Percentiles rank a stretch among this genome's conserved stretches.
These are phyloP conservation scores for Macrotus californicus DNA, from an alignment of 2,113 vertebrate genomes.

Conservation along the genomic window DNA sequence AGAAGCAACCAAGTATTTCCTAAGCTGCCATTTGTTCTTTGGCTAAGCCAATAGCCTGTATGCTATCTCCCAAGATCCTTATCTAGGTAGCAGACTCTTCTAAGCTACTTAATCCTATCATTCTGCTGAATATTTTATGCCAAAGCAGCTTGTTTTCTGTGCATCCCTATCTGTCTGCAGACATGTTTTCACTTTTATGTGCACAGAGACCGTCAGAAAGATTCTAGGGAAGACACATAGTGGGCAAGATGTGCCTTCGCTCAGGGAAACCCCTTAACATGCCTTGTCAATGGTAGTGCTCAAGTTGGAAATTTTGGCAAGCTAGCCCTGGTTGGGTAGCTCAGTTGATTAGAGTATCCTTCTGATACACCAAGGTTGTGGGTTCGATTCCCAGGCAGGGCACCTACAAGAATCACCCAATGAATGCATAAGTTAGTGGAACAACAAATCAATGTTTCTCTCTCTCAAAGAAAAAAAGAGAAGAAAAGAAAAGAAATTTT, in stretches of 20 bases:
- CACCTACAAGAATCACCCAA: too few relatives aligned
- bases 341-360: background rate
- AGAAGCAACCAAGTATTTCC: background rate
- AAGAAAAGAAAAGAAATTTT: background rate
- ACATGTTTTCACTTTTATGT: background rate
- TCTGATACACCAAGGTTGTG: too few relatives aligned
- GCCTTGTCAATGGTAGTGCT: background rate
- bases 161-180: background rate
- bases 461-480: too few relatives aligned
- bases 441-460: too few relatives aligned
- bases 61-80: background rate
- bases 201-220: background rate
- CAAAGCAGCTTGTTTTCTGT: slow-evolving; percentile 36
- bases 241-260: background rate
- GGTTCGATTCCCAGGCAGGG: too few relatives aligned
- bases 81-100: background rate
- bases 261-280: background rate
- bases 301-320: background rate
- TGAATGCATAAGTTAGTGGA: too few relatives aligned
- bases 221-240: background rate
- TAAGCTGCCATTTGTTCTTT: background rate
- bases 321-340: background rate
- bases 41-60: background rate
- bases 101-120: background rate
- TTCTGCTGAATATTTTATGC: slow-evolving; percentile 23